phyloP scores from a whole-genome alignment of 2,888 invertebrate species.

The Rotaria socialis region DNA sequence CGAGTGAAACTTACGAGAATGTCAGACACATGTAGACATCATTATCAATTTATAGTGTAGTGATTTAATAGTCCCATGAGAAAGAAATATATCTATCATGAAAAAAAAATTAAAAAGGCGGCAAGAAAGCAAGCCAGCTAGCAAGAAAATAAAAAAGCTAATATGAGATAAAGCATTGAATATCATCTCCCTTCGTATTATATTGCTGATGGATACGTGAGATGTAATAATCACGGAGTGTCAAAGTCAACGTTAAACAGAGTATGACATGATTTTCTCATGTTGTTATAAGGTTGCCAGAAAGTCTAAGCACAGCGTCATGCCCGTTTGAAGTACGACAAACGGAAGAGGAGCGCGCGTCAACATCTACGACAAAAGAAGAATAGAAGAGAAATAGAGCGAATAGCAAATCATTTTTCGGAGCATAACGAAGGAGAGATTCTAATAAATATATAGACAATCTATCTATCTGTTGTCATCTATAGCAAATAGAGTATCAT shows the following conservation, averaged over 20 bases:
- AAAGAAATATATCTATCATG: neutral
- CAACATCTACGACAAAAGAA: conserved; percentile 15
- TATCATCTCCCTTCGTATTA: neutral
- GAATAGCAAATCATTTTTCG: conserved; percentile 6
- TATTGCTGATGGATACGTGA: neutral
- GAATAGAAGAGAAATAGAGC: conserved; percentile 19
- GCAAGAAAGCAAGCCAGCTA: neutral
- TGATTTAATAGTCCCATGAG: neutral
- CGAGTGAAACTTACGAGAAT: neutral
- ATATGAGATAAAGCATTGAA: neutral
- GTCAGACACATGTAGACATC: conserved; percentile 11
- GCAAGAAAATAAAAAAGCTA: too few species aligned
- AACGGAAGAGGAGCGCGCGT: conserved; percentile 1
- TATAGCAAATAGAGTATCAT: neutral
- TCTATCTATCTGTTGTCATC: conserved; percentile 4
- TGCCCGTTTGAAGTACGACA: neutral
- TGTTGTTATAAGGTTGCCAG: neutral
- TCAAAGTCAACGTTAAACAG: conserved; percentile 30
- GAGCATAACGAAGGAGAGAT: neutral
- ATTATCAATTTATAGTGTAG: neutral
- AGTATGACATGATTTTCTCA: conserved; percentile 9
- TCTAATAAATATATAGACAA: conserved; percentile 19
- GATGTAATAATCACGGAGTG: neutral
- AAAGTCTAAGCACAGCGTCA: neutral
- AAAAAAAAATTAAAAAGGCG: neutral